These are phyloP conservation scores for Meandrina meandrites DNA, from an alignment of 92 coral and sea anemone genomes.

Conservation along the genomic window DNA sequence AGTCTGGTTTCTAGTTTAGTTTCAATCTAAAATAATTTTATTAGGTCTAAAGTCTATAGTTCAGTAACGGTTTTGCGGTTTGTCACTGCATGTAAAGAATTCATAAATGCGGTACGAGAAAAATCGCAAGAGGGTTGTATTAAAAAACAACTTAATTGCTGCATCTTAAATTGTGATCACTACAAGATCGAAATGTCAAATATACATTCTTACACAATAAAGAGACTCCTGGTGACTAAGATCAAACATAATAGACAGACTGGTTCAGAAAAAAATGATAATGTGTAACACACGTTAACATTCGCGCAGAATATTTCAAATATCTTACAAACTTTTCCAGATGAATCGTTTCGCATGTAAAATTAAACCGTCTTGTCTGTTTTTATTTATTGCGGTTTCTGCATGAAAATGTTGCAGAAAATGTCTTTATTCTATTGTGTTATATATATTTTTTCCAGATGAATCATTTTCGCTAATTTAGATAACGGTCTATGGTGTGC, in stretches of 20 bases:
- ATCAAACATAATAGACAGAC: too few species aligned
- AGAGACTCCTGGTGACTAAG: not conserved
- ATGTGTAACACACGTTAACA: not conserved
- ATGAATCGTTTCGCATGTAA: not conserved
- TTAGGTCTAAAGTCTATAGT: not conserved
- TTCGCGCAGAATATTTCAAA: not conserved
- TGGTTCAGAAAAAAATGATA: too few species aligned
- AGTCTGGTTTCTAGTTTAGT: too few species aligned
- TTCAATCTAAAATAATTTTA: not conserved
- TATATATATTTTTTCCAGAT: not conserved
- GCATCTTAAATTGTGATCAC: not conserved
- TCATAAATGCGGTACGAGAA: not conserved
- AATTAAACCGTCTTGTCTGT: not conserved
- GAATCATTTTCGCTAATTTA: not conserved
- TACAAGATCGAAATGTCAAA: not conserved
- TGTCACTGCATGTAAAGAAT: not conserved
- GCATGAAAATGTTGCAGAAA: not conserved
- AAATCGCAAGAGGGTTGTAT: not conserved
- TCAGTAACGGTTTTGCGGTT: not conserved
- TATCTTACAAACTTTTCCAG: not conserved
- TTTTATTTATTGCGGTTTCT: not conserved
- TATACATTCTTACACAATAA: not conserved
- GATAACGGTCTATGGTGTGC: constrained; percentile 8
- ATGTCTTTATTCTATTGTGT: not conserved
- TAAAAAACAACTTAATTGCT: not conserved